Conservation (phyloP, 2,888 invertebrate genomes). For the Criorhina ranunculi region DNA sequence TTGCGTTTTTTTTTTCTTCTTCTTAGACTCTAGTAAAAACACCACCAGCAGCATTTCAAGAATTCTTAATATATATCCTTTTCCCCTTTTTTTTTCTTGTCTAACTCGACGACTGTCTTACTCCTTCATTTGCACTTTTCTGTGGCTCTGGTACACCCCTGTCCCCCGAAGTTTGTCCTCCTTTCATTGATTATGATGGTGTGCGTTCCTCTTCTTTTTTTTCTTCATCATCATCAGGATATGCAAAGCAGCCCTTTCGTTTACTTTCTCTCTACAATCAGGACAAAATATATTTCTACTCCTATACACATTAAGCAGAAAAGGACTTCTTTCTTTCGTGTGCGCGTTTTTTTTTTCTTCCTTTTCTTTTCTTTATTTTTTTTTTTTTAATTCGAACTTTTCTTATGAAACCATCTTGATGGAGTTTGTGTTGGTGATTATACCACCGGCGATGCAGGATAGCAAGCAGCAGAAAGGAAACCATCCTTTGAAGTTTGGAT, state of each 20-base stretch:
- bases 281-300: constrained; percentile 71
- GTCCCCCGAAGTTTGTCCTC: constrained; percentile 55
- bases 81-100: constrained; percentile 67
- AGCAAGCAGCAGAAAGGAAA: constrained; percentile 55
- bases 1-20: constrained; percentile 44
- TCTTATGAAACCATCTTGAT: constrained; percentile 75
- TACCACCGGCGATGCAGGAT: constrained; percentile 56
- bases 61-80: constrained; percentile 72
- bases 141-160: constrained; percentile 30
- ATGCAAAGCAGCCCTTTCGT: constrained; percentile 77
- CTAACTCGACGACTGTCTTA: constrained; percentile 62
- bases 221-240: constrained; percentile 68
- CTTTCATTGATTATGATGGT: constrained; percentile 76
- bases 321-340: constrained; percentile 58
- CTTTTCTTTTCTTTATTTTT: constrained; percentile 46
- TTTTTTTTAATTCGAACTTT: constrained; percentile 75
- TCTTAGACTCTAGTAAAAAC: constrained; percentile 56
- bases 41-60: constrained; percentile 68
- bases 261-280: constrained; percentile 76
- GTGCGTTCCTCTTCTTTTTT: constrained; percentile 60
- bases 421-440: constrained; percentile 76
- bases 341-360: constrained; percentile 56
- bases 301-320: constrained; percentile 71
- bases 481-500: constrained; percentile 72
- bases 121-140: constrained; percentile 76